Evolutionary conservation across 2,797 vertebrate species (phyloP), one percentile per base, ranked within the genome.

Genomic region (Geotria australis): DNA sequence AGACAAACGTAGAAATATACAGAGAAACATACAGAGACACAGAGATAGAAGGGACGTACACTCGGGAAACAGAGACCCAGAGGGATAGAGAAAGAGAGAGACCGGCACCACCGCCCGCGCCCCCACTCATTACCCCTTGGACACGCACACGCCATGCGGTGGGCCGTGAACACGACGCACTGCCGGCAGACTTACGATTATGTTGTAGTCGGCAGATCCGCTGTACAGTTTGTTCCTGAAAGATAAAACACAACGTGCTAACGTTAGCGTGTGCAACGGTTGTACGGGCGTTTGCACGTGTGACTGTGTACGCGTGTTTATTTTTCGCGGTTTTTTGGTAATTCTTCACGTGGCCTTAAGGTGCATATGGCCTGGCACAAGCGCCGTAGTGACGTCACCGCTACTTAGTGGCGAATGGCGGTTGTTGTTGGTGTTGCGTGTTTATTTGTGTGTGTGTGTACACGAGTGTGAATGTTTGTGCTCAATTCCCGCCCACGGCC

Each of bases 191-290:
- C 24, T 38, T 69, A 98, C 91, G 2, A 96, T 98, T 67, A 98
- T 98, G 65, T 86, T 96, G 74, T 88, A 98, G 69, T 98, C 91
- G 47, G 91, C 91, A 13, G 91, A 98, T 62, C 91, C 91, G 1
- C 91, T 98, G 73, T 95, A 98, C 6, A 98, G 69, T 66, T 77
- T 78, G 75, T 85, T 94, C 68, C 91, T 98, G 70, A 57, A 63
- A 38, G 11, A 10, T 12, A 66, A 62, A 48, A 38, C 46, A 51
- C 24, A 8, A 66, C 45, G 48, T 46, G 15, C n/a, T 24, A 12
- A 13, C 5, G 24, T 38, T 38, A 38, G 24, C 38, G 24, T 38
- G 24, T 38, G 38, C n/a, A n/a, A n/a, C n/a, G n/a, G n/a, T n/a
- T n/a, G n/a, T n/a, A n/a, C n/a, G 46, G n/a, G 48, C 46, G 48